phyloP scores from a whole-genome alignment of 2,888 invertebrate species.

The Eupithecia vulgata region DNA sequence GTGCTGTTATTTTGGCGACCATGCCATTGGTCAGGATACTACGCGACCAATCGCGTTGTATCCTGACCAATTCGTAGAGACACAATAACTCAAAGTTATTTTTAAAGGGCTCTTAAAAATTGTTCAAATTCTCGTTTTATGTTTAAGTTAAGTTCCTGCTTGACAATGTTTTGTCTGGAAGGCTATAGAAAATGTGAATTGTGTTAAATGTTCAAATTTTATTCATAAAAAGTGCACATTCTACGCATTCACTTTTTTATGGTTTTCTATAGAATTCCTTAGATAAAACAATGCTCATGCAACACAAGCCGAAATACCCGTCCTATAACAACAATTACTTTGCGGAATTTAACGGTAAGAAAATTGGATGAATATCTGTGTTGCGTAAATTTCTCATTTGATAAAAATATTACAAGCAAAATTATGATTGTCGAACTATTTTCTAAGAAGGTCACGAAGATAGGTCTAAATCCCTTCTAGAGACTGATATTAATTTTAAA shows the following conservation, averaged over 20 bases:
- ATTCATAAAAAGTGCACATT: not conserved
- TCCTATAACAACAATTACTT: not conserved
- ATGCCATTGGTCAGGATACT: not conserved
- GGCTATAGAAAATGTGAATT: not conserved
- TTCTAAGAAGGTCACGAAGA: too few species aligned
- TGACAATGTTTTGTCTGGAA: not conserved
- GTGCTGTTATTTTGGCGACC: not conserved
- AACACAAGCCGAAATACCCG: not conserved
- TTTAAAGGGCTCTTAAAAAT: not conserved
- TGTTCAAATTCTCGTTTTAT: not conserved
- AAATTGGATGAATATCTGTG: slow-evolving; percentile 31
- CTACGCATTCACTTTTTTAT: not conserved
- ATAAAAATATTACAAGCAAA: not conserved
- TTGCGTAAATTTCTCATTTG: not conserved
- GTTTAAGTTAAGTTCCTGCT: slow-evolving; percentile 6
- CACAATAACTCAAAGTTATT: not conserved
- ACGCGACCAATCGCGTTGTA: not conserved
- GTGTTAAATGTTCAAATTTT: not conserved
- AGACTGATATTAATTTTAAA: too few species aligned
- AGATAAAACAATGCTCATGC: not conserved
- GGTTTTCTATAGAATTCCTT: not conserved
- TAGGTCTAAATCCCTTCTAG: too few species aligned
- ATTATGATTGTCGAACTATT: not conserved
- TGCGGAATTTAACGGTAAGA: slow-evolving; percentile 29
- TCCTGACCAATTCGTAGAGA: not conserved